Evolutionary conservation across 2,113 vertebrate species (phyloP), one percentile per base, ranked within the genome.

Genomic region (Pterocles gutturalis): DNA sequence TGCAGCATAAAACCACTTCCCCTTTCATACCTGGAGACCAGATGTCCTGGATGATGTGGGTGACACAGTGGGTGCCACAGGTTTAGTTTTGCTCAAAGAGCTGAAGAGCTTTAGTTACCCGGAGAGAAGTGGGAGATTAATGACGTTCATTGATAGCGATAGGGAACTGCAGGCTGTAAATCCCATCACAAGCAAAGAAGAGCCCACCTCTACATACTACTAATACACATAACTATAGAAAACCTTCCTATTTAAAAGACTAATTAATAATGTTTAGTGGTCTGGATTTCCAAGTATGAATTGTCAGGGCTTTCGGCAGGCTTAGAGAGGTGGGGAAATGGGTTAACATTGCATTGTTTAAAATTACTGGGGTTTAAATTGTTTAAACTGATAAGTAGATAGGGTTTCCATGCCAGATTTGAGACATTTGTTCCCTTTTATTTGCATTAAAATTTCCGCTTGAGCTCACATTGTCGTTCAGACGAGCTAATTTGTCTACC

Each of bases 401-500:
- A 91, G 60, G 55, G 76, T 89, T 97, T 97, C 96, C 83, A 83
- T 0, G 1, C 70, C 66, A 95, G 75, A 58, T 83, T 72, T 87
- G 48, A 93, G 61, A 58, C 67, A 3, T 89, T 94, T 46, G 51
- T 51, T 94, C 93, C 77, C 72, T 89, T 89, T 78, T 82, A 72
- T 96, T 93, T 90, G 78, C 57, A 62, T 31, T 76, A 87, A 89
- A 97, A 93, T 94, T 95, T 94, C 20, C 0, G 70, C 77, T 91
- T 85, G 87, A 93, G n/a, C 54, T 97, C 87, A 93, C 86, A 87
- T 21, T 79, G 76, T 93, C 95, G 69, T 89, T 95, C 67, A 93
- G 69, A 91, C 64, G 14, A 95, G 85, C 87, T 96, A 94, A 71
- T 97, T 97, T 96, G 89, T 95, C 91, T 97, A 97, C 87, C 91